Evolutionary conservation across 2,888 invertebrate genomes (phyloP).

Genomic region (Eupithecia vulgata): DNA sequence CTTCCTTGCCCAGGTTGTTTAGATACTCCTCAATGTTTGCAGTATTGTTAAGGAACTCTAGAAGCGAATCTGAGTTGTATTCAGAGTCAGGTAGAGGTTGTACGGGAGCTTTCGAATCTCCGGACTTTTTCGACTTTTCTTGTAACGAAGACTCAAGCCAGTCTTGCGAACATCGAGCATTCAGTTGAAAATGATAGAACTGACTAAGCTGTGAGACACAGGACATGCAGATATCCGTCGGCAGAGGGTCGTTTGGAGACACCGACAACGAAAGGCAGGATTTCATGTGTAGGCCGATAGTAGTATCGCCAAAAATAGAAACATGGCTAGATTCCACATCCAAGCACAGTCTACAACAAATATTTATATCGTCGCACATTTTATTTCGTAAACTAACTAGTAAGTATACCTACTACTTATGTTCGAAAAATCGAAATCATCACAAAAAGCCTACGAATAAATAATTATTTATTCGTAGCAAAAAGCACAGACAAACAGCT

Average conservation of each 20-base stretch:
- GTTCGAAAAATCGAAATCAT: no score
- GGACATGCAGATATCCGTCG: conserved; percentile 68
- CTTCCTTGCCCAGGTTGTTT: conserved; percentile 76
- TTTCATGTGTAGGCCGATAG: conserved; percentile 70
- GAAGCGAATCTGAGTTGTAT: conserved; percentile 77
- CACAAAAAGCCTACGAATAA: no score
- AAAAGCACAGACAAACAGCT: no score
- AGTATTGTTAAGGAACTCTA: conserved; percentile 78
- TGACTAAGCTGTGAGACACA: conserved; percentile 72
- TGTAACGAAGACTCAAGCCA: conserved; percentile 72
- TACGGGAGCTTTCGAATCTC: conserved; percentile 66
- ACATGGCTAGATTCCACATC: conserved; percentile 69
- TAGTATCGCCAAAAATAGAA: conserved; percentile 68
- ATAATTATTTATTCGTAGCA: no score
- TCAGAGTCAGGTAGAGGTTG: conserved; percentile 78
- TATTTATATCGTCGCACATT: conserved; percentile 68
- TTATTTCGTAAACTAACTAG: no score
- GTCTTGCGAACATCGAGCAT: conserved; percentile 76
- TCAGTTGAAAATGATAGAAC: conserved; percentile 77
- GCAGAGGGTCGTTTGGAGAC: conserved; percentile 64
- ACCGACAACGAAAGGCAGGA: conserved; percentile 70
- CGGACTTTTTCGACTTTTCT: conserved; percentile 62
- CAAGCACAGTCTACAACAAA: conserved; percentile 75
- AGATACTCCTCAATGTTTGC: conserved; percentile 77
- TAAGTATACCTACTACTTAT: no score